These are phyloP conservation scores for Artemia franciscana DNA, from an alignment of 1,140 invertebrate species.

Conservation along the genomic window DNA sequence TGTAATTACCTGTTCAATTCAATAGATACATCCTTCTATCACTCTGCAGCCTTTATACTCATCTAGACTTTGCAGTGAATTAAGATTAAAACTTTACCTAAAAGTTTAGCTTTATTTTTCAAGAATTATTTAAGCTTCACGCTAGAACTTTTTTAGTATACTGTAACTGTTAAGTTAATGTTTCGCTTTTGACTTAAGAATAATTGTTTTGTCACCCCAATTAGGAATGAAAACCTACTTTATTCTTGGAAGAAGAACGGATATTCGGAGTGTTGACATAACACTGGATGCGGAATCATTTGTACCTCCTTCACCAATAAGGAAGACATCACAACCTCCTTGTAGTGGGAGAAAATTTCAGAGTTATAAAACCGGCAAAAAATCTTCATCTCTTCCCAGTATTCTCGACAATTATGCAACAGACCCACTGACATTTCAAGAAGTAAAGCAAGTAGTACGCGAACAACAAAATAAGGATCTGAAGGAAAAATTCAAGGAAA, in stretches of 20 bases:
- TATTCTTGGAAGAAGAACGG: constrained; percentile 30
- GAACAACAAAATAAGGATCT: constrained; percentile 1
- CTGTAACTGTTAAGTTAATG: too few species aligned
- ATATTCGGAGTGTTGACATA: constrained; percentile 6
- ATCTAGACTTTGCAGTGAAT: too few species aligned
- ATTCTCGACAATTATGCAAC: constrained; percentile 30
- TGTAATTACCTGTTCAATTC: too few species aligned
- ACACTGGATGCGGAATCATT: not conserved
- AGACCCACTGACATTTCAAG: not conserved
- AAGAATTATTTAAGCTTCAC: too few species aligned
- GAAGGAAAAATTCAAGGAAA: constrained; percentile 1
- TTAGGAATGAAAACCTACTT: constrained; percentile 56
- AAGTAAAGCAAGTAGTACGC: not conserved
- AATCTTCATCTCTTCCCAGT: constrained; percentile 22
- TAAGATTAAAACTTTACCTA: too few species aligned
- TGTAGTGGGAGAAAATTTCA: not conserved
- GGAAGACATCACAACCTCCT: not conserved
- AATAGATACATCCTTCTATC: too few species aligned
- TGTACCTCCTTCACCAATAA: constrained; percentile 2
- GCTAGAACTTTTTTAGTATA: too few species aligned
- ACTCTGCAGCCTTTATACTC: too few species aligned
- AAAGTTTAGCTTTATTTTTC: too few species aligned
- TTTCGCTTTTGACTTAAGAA: too few species aligned
- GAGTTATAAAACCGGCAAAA: constrained; percentile 4
- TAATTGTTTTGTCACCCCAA: too few species aligned